phyloP scores from a whole-genome alignment of 2,888 invertebrate genomes.

The Campopleginae sp. region DNA sequence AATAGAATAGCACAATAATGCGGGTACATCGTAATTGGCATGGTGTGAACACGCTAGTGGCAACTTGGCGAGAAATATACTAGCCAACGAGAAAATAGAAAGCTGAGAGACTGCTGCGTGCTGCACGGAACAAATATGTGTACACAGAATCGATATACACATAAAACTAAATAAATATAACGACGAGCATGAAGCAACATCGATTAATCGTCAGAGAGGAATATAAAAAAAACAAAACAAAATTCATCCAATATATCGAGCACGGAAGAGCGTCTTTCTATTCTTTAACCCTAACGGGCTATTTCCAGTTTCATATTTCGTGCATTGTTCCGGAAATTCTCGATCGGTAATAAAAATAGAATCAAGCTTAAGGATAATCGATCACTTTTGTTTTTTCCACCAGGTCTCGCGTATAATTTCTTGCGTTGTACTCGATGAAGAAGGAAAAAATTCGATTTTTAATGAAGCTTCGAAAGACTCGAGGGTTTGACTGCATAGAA shows the following conservation, averaged over 20 bases:
- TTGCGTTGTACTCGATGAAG: conserved; percentile 2
- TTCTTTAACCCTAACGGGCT: not conserved
- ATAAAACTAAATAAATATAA: conserved; percentile 6
- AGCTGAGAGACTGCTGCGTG: conserved; percentile 56
- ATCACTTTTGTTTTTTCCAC: conserved; percentile 18
- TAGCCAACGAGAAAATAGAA: conserved; percentile 61
- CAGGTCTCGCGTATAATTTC: conserved; percentile 8
- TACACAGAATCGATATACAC: not conserved
- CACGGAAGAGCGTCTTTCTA: not conserved
- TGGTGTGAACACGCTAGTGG: conserved; percentile 44
- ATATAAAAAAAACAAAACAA: not conserved
- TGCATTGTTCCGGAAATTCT: not conserved
- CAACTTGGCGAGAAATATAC: conserved; percentile 47
- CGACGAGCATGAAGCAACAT: not conserved
- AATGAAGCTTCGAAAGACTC: conserved; percentile 46
- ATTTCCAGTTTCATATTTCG: not conserved
- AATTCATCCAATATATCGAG: too few species aligned
- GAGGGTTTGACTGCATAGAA: not conserved
- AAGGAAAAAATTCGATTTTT: conserved; percentile 51
- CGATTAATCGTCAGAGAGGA: not conserved
- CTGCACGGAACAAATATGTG: conserved; percentile 19
- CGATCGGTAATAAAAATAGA: not conserved
- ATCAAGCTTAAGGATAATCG: not conserved
- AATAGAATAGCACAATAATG: conserved; percentile 1
- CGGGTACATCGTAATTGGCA: conserved; percentile 55